Base-by-base conservation (phyloP, 2,113 vertebrate species). In the Lamprotornis superbus region DNA sequence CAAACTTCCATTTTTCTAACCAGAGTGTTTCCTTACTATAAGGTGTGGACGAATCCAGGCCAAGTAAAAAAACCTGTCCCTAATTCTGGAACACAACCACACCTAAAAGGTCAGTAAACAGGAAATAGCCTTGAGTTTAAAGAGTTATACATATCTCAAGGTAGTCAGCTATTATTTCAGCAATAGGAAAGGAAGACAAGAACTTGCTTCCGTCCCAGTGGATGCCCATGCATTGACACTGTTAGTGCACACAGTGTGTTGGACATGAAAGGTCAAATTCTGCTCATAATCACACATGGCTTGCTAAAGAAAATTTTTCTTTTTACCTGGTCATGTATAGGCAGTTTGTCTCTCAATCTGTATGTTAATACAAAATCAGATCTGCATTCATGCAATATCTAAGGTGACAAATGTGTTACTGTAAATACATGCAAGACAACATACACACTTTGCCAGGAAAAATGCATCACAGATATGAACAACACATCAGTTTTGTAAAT, bases 41-140 rank as follows among this genome's bases (percentile, higher is more conserved):
- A 92, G 85, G 81, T 92, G 59, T 60, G 74, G 71, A 74, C 10
- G 47, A 89, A n/a, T 11, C 25, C 71, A 89, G 74, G 82, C 37
- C 40, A 76, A 94, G 79, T 50, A 1, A 89, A 95, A 95, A 94
- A 93, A 77, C 83, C 83, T 92, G 92, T 81, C 92, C 93, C 85
- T 94, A 94, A 97, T 94, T 95, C 87, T 93, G 91, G 96, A 95
- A 91, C 50, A 60, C 61, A 92, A 94, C 91, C 92, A 94, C 89
- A 95, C 91, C 93, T 96, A 93, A 87, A 90, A 93, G 88, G 61
- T 76, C 84, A 86, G 96, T 95, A 96, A 96, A 96, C 97, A 97
- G 96, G 97, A 97, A 97, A 94, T 22, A 94, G 87, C 82, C 87
- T 93, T 90, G 93, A 96, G 79, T 31, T 94, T 74, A 55, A 93